Percentiles rank a stretch among this genome's conserved stretches.
These are phyloP conservation scores for Bradypodion ventrale DNA, from an alignment of 2,797 vertebrate genomes.

Conservation along the genomic window DNA sequence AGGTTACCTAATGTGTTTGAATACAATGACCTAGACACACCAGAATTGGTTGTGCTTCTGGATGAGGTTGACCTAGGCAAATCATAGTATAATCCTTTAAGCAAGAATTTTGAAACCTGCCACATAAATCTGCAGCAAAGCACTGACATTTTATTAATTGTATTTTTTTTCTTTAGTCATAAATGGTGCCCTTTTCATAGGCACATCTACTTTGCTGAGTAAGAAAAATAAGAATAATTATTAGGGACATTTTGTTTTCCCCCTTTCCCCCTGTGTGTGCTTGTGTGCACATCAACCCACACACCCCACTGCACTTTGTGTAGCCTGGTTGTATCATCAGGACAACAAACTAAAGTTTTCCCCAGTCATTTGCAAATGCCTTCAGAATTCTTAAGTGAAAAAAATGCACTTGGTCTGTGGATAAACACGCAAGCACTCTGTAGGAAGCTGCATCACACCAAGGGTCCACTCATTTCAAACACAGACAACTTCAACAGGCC, in stretches of 20 bases:
- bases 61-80: too few relatives aligned
- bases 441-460: not conserved
- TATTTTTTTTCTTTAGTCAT: not conserved
- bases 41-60: too few relatives aligned
- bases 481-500: too few relatives aligned
- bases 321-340: too few relatives aligned
- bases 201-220: not conserved
- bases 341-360: not conserved
- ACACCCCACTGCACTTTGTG: not conserved
- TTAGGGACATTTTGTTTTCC: too few relatives aligned
- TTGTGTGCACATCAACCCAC: too few relatives aligned
- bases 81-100: not conserved
- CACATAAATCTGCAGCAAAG: not conserved
- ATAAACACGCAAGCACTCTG: not conserved
- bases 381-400: not conserved
- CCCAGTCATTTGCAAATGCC: not conserved
- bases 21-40: too few relatives aligned
- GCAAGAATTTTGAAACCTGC: not conserved
- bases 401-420: not conserved
- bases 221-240: slow-evolving; percentile 2
- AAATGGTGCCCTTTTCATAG: not conserved
- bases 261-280: too few relatives aligned
- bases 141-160: not conserved
- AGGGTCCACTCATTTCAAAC: too few relatives aligned
- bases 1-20: not conserved